Base-by-base conservation (phyloP, 2,888 invertebrate species). In the Heliconius charithonia region DNA sequence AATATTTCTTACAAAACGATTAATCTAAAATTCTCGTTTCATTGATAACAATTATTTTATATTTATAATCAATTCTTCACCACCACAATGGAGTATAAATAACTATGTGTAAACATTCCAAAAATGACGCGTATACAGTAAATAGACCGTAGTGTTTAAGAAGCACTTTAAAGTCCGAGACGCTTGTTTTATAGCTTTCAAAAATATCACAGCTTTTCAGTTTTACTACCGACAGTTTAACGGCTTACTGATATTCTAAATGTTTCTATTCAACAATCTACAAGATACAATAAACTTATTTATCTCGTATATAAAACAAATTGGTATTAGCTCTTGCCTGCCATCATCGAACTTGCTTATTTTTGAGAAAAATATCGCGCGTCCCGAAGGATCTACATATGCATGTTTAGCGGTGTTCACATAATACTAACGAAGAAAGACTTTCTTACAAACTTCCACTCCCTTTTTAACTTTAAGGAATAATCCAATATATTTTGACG, bases 161-260 rank as follows among this genome's bases (percentile, higher is more conserved):
- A 86, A 85, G 83, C 74, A 63, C 83, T 83, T 85, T 85, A 84
- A 84, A 85, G 82, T 83, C 80, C 79, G 85, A 85, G 85, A 87
- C 85, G 87, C 85, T 84, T 83, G 84, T 80, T 85, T 85, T 85
- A 85, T 82, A 66, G 82, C 83, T 82, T 85, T 85, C 86, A 88
- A 88, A 72, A 87, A 88, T 89, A 87, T 87, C 85, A 82, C 83
- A 79, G 84, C 81, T 83, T 84, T 82, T 82, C 76, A 79, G 71
- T 85, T 85, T 86, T 84, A 85, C 83, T 83, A 83, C 84, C 84
- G 84, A 85, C 84, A 83, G 81, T 83, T 85, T 85, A 82, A 85
- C 81, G 82, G 80, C 79, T 79, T 81, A 79, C 81, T 77, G 84
- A 83, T 82, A 82, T 81, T 82, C 79, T 82, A 81, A 84, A 83